Base-by-base conservation (phyloP, 1,140 invertebrate species). In the Drosophila guanche region DNA sequence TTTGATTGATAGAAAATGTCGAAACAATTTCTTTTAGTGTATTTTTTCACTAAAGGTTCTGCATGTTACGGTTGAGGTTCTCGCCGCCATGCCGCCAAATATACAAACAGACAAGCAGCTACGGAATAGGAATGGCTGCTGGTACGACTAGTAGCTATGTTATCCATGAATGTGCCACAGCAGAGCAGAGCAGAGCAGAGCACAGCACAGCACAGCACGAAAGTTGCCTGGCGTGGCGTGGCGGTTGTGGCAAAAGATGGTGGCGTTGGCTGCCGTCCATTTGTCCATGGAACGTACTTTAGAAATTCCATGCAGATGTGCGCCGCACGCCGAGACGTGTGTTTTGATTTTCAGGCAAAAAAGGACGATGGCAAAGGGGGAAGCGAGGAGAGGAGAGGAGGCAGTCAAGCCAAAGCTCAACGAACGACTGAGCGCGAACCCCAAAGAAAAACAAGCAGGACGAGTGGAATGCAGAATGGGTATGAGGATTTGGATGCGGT, bases 291-390 rank as follows among this genome's bases (percentile, higher is more conserved):
- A 84, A 88, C 83, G 83, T 88, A 89, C 83, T 89, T 88, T 89
- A 83, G 83, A 88, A 89, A 86, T 86, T 86, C 81, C 78, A 86
- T 86, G 83, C 83, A 86, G 83, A 88, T 86, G 83, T 88, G 83
- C 83, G 83, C 83, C 83, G 70, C 83, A 86, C 83, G 83, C 83
- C 83, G 83, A 88, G 83, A 88, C 84, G 83, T 88, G 83, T 88
- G 83, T 88, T 88, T 88, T 88, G 83, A 88, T 88, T 88, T 88
- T 88, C 84, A 76, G 70, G 79, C 63, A 67, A 85, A 73, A 68
- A 83, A 79, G 40, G 52, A 76, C 41, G 43, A 59, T 37, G 33
- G 33, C 23, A 12, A n/a, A 55, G 20, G 14, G 16, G 10, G 45
- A 43, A 41, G 57, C 29, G 53, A 58, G 40, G 22, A 40, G 5